Evolutionary conservation across 1,140 invertebrate genomes (phyloP).

Genomic region (Apolygus lucorum): DNA sequence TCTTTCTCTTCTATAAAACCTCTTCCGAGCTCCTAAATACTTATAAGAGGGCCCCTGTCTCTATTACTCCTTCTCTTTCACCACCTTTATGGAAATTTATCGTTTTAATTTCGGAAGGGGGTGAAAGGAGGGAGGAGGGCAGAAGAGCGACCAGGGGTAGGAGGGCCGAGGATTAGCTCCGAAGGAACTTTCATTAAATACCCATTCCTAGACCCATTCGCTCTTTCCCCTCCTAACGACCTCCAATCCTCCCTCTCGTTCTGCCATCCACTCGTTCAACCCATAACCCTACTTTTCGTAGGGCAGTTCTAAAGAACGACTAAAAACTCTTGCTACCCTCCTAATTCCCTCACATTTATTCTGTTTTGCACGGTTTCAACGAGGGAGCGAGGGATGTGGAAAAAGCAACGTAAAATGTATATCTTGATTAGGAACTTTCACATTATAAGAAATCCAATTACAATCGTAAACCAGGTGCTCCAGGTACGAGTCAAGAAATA

Average conservation of each 20-base stretch:
- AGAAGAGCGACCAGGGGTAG: background rate
- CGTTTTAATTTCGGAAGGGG: slow-evolving; percentile 14
- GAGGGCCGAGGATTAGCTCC: slow-evolving; percentile 2
- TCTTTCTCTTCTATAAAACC: background rate
- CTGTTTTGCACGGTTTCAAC: no score
- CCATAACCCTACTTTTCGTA: no score
- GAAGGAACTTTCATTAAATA: slow-evolving; percentile 19
- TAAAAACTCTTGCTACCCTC: no score
- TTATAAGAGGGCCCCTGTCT: slow-evolving; percentile 18
- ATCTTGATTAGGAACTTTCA: no score
- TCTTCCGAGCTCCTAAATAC: slow-evolving; percentile 6
- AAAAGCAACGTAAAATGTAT: no score
- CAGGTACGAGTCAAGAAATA: no score
- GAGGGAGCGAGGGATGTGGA: no score
- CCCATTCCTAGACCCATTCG: slow-evolving; percentile 15
- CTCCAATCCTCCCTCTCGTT: no score
- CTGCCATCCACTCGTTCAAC: slow-evolving; percentile 2
- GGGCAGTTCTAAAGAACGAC: no score
- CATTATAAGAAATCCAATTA: no score
- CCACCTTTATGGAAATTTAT: slow-evolving; percentile 21
- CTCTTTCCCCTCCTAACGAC: slow-evolving; percentile 2
- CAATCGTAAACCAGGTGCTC: no score
- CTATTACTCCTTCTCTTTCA: slow-evolving; percentile 20
- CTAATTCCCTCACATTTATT: no score
- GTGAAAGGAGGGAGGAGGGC: background rate